Conservation (phyloP, 1,140 invertebrate species). For the Cotesia vestalis region DNA sequence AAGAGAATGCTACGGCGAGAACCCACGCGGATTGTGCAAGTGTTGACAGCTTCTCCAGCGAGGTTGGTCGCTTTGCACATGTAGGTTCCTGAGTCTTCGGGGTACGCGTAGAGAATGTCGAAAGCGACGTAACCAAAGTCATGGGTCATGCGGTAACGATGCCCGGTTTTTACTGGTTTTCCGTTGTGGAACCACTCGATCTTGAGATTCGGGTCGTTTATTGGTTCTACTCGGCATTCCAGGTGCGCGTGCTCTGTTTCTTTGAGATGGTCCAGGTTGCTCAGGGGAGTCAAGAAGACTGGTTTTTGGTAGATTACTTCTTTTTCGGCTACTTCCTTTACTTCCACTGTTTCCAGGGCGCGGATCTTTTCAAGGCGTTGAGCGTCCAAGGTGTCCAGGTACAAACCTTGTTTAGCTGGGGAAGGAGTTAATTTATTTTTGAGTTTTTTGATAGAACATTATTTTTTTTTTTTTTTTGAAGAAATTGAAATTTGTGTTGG, state of each 20-base stretch:
- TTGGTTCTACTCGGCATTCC: conserved; percentile 94
- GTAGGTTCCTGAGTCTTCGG: conserved; percentile 94
- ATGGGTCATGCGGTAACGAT: conserved; percentile 91
- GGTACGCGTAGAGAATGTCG: conserved; percentile 93
- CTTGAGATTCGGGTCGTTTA: conserved; percentile 92
- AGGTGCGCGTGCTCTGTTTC: conserved; percentile 94
- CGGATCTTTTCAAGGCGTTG: conserved; percentile 88
- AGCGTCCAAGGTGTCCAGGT: conserved; percentile 88
- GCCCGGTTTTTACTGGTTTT: conserved; percentile 70
- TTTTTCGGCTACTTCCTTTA: conserved; percentile 78
- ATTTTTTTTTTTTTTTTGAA: too few species aligned
- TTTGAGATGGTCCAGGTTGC: conserved; percentile 84
- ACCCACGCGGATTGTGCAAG: conserved; percentile 83
- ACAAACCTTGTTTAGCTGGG: conserved; percentile 82
- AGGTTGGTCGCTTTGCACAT: conserved; percentile 93
- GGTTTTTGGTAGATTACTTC: conserved; percentile 83
- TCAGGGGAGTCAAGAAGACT: conserved; percentile 86
- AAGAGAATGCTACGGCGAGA: conserved; percentile 85
- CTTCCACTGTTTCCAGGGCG: conserved; percentile 84
- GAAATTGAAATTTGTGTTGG: too few species aligned
- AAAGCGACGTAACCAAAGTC: conserved; percentile 96
- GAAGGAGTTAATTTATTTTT: conserved; percentile 43
- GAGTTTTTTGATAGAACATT: not conserved
- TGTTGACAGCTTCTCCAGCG: conserved; percentile 91
- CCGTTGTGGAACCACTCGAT: conserved; percentile 85